phyloP scores from a whole-genome alignment of 2,888 invertebrate species.

The Chrysodeixis includens region DNA sequence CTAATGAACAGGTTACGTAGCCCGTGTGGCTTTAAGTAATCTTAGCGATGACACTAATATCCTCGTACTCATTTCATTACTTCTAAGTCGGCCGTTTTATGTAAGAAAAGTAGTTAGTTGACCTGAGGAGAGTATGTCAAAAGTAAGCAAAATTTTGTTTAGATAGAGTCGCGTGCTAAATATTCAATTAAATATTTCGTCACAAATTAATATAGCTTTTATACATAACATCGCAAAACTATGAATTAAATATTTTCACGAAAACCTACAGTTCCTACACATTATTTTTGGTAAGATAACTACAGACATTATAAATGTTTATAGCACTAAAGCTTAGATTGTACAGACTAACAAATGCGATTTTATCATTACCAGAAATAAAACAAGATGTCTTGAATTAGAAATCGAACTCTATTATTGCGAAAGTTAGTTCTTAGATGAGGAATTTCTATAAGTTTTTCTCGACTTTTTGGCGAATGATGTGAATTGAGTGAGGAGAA shows the following conservation, averaged over 20 bases:
- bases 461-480: conserved; percentile 42
- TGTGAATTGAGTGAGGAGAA: conserved; percentile 47
- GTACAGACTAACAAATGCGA: not conserved
- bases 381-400: conserved; percentile 26
- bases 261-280: no score
- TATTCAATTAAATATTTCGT: no score
- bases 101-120: not conserved
- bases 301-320: not conserved
- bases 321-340: not conserved
- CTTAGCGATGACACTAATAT: not conserved
- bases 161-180: no score
- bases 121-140: not conserved
- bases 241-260: no score
- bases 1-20: conserved; percentile 6
- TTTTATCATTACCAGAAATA: not conserved
- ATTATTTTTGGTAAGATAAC: not conserved
- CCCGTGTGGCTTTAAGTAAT: not conserved
- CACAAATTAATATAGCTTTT: no score
- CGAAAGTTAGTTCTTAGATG: conserved; percentile 27
- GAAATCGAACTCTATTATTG: conserved; percentile 31
- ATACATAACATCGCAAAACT: no score
- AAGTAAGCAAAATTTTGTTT: no score
- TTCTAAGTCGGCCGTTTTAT: not conserved
- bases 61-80: not conserved
- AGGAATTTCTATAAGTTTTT: conserved; percentile 30